Percentiles rank a stretch among this genome's conserved stretches.
Evolutionary conservation across 2,797 vertebrate genomes (phyloP).

Genomic region (Peromyscus attwateri): DNA sequence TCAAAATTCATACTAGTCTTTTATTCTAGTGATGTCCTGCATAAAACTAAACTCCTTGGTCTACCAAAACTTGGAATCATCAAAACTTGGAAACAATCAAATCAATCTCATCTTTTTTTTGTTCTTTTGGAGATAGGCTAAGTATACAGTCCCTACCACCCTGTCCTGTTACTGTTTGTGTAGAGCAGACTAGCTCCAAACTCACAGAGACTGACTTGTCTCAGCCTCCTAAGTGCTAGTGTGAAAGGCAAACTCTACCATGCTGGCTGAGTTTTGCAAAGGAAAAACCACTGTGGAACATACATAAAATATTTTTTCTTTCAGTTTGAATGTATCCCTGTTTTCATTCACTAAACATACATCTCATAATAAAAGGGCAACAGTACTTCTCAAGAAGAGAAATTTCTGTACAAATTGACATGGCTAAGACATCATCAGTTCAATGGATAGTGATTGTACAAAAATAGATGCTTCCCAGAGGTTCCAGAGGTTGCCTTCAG

Average conservation of each 20-base stretch:
- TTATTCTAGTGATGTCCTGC: neutral
- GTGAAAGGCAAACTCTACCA: neutral
- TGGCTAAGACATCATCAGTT: neutral
- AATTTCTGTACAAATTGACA: neutral
- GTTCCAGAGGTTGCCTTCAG: neutral
- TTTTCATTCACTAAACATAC: neutral
- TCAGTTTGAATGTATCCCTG: neutral
- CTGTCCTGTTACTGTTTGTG: neutral
- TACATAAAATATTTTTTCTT: slow-evolving; percentile 21
- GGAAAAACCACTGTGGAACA: neutral
- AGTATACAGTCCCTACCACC: rapidly evolving
- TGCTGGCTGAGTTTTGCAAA: neutral
- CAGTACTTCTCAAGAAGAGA: neutral
- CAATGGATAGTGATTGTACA: neutral
- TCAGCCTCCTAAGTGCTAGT: neutral
- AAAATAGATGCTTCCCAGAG: neutral
- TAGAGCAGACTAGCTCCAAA: neutral
- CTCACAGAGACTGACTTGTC: neutral
- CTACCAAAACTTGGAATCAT: neutral
- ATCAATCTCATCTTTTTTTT: no score
- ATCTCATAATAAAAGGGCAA: neutral
- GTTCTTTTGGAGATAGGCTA: neutral
- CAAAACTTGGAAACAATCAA: no score
- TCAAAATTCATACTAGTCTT: slow-evolving; percentile 22
- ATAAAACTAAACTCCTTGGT: neutral